A percentile compares a stretch with the other conserved stretches of the same genome.
Evolutionary conservation across 2,113 vertebrate species (phyloP).

Genomic region (Catharus minimus): DNA sequence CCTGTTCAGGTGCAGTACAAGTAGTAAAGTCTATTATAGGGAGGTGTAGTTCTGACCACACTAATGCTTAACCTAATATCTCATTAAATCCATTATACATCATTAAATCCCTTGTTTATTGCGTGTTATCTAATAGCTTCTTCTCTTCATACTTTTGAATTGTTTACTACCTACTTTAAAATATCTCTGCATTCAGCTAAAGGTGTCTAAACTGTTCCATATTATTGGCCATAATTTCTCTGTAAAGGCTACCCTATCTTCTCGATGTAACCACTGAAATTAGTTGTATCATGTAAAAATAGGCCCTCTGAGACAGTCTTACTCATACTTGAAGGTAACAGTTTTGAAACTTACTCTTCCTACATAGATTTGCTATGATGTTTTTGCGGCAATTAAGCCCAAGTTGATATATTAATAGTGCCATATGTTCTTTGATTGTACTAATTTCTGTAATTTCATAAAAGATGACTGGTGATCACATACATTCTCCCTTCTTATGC

Average conservation of each 20-base stretch:
- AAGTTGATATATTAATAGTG: neutral
- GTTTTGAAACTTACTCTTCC: neutral
- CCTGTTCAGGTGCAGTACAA: too few relatives aligned
- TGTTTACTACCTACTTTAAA: neutral
- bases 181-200: neutral
- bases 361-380: neutral
- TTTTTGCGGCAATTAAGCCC: neutral
- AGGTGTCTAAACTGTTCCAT: neutral
- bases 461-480: neutral
- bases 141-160: neutral
- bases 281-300: neutral
- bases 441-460: neutral
- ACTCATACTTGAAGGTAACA: neutral
- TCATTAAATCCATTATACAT: neutral
- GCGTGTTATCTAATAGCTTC: neutral
- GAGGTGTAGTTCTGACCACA: neutral
- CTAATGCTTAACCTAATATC: neutral
- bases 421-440: conserved; percentile 19
- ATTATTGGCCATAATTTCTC: neutral
- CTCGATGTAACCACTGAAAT: neutral
- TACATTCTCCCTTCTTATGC: neutral
- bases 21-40: rapidly evolving
- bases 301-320: neutral
- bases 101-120: neutral
- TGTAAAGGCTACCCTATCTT: neutral